Percentiles rank a stretch among this genome's conserved stretches.
These are phyloP conservation scores for cattle (Bos taurus) DNA, from an alignment of 2,113 vertebrate species.

Conservation along the genomic window DNA sequence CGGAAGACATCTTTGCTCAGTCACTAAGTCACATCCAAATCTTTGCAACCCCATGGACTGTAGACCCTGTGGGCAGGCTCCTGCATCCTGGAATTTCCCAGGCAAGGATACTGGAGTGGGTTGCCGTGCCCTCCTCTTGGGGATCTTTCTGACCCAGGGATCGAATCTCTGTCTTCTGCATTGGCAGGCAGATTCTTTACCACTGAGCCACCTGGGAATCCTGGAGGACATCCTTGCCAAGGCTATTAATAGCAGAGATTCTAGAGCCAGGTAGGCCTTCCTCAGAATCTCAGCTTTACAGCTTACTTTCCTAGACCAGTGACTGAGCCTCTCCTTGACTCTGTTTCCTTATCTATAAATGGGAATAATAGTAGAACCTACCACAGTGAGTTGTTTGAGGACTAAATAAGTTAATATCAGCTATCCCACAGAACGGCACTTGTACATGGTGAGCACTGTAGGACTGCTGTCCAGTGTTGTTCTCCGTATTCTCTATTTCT, in stretches of 20 bases:
- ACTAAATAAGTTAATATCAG: not conserved
- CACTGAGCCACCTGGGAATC: not conserved
- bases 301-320: not conserved
- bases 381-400: not conserved
- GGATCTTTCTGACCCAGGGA: not conserved
- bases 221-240: not conserved
- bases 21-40: not conserved
- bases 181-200: not conserved
- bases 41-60: not conserved
- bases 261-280: not conserved
- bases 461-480: not conserved
- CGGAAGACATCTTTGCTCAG: not conserved
- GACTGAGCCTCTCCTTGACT: not conserved
- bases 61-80: not conserved
- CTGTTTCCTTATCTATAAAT: not conserved
- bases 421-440: not conserved
- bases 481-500: not conserved
- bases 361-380: not conserved
- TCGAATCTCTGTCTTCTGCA: not conserved
- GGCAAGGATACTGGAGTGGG: not conserved
- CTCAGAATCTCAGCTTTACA: not conserved
- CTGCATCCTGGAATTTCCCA: not conserved
- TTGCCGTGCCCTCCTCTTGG: not conserved
- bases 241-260: not conserved
- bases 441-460: not conserved